Evolutionary conservation across 1,140 invertebrate species (phyloP), one percentile per base, ranked within the genome.

Genomic region (Euura lappo): DNA sequence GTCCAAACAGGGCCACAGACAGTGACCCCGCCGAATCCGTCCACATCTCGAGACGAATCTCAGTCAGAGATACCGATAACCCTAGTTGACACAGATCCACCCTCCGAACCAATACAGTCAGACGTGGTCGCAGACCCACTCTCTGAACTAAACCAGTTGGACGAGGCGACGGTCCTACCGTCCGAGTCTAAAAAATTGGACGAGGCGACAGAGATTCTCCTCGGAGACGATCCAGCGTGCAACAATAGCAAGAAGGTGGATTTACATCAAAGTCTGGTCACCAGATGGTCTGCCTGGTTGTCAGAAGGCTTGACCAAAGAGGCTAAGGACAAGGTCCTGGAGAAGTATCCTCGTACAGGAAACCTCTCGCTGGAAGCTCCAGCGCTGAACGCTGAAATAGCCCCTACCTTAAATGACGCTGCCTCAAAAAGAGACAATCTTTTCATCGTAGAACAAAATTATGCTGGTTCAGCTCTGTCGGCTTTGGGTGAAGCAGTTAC

Each of bases 381-480:
- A 2, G 70, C 70, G 28, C 4, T 71, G 10, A 46, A 60, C 64
- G 44, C 43, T 11, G 65, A 67, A 66, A 69, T 73, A 43, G 47
- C 46, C 3, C 47, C 73, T 2, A 47, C 43, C n/a, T 71, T 76
- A 65, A 47, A 72, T 2, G 75, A 74, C 3, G 76, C 76, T 67
- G 73, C 73, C 5, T 73, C 60, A 6, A 76, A 78, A 69, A 65
- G 76, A 64, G 77, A 78, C 43, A 44, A 77, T 2, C 69, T 78
- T 72, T 80, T 77, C 13, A 6, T 70, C 0, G 42, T 69, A 4
- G 77, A 72, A 0, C 72, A 80, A 51, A 78, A 78, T 28, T 76
- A 71, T 45, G 46, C 74, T 0, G 79, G 73, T 2, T 74, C 76
- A 68, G 72, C 71, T 4, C 13, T 75, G 11, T 68, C 69, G 10